phyloP scores from a whole-genome alignment of 2,797 vertebrate species.

The Furcifer pardalis region DNA sequence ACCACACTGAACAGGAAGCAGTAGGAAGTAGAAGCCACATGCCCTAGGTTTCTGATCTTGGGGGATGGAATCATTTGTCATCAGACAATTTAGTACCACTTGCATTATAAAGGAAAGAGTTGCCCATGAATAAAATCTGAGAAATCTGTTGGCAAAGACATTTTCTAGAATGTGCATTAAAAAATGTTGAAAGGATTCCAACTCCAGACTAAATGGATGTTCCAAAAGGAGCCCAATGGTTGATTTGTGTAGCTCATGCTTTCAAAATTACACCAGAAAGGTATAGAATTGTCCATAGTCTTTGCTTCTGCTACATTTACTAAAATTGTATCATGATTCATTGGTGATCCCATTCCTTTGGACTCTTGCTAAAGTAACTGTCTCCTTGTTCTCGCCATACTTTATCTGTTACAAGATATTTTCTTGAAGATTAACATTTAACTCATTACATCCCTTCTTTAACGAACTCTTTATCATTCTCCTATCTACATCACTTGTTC shows the following conservation, averaged over 20 bases:
- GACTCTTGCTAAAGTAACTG: not conserved
- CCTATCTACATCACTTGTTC: not conserved
- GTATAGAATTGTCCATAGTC: not conserved
- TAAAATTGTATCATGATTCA: not conserved
- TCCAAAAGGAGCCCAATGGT: not conserved
- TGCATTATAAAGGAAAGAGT: not conserved
- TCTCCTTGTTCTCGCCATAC: not conserved
- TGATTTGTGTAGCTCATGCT: not conserved
- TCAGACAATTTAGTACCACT: not conserved
- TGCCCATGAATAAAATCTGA: not conserved
- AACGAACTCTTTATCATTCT: not conserved
- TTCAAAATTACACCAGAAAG: not conserved
- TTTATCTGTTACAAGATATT: constrained; percentile 3
- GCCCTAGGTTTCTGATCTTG: not conserved
- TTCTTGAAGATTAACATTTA: not conserved
- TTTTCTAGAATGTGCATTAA: not conserved
- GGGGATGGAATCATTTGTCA: not conserved
- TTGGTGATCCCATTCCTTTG: not conserved
- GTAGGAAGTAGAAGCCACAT: not conserved
- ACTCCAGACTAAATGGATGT: not conserved
- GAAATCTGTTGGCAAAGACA: not conserved
- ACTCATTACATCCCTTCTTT: not conserved
- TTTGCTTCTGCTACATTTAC: not conserved
- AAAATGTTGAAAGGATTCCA: not conserved
- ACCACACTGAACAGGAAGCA: not conserved